Evolutionary conservation across 2,888 invertebrate genomes (phyloP).

Genomic region (Ormyrus thymus): DNA sequence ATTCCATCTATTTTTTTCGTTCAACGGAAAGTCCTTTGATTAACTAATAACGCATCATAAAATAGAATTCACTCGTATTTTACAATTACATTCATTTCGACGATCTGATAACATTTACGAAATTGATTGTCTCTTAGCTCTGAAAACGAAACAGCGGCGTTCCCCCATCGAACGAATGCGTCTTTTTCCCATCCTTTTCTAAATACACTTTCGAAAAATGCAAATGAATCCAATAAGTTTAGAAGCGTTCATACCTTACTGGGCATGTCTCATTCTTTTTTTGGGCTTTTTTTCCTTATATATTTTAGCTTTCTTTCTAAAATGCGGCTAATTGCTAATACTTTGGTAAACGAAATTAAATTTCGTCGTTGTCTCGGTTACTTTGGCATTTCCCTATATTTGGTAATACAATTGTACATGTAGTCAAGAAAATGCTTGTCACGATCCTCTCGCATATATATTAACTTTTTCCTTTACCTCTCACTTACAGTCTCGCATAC

Average conservation of each 20-base stretch:
- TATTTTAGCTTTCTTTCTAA: slow-evolving; percentile 16
- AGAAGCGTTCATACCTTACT: slow-evolving; percentile 23
- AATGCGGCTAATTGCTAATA: slow-evolving; percentile 47
- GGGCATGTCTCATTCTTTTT: neutral
- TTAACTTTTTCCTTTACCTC: slow-evolving; percentile 20
- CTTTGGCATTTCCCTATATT: slow-evolving; percentile 49
- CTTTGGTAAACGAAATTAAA: slow-evolving; percentile 52
- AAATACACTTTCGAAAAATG: slow-evolving; percentile 41
- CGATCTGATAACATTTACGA: slow-evolving; percentile 60
- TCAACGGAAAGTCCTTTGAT: slow-evolving; percentile 43
- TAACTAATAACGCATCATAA: slow-evolving; percentile 53
- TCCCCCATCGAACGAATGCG: slow-evolving; percentile 28
- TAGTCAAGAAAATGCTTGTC: slow-evolving; percentile 49
- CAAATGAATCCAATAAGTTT: slow-evolving; percentile 30
- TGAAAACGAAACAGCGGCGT: slow-evolving; percentile 47
- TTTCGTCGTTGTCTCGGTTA: slow-evolving; percentile 52
- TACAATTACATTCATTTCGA: slow-evolving; percentile 56
- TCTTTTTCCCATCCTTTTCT: slow-evolving; percentile 7
- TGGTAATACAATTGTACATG: slow-evolving; percentile 30
- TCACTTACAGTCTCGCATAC: neutral
- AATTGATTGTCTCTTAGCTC: slow-evolving; percentile 67
- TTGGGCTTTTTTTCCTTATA: slow-evolving; percentile 4
- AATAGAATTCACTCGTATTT: slow-evolving; percentile 56
- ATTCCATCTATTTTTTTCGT: slow-evolving; percentile 36
- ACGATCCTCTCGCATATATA: slow-evolving; percentile 21